A percentile compares a stretch with the other conserved stretches of the same genome.
These are phyloP conservation scores for Drosophila austrosaltans DNA, from an alignment of 2,888 invertebrate species.

Conservation along the genomic window DNA sequence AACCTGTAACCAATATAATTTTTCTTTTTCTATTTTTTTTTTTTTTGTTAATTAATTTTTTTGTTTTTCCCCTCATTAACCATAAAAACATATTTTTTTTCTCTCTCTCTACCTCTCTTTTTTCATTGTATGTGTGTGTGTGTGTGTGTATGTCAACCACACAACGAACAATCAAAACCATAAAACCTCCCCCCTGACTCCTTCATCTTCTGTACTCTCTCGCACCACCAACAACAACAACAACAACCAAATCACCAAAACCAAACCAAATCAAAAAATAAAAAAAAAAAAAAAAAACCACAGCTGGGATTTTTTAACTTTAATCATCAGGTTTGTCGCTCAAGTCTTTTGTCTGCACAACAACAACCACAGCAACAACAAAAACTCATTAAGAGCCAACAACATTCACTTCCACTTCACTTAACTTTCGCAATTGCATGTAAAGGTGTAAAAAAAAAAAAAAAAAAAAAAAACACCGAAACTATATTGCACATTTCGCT, in stretches of 20 bases:
- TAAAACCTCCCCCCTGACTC: conserved; percentile 6
- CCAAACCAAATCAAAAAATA: conserved; percentile 34
- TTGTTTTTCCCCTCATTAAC: background rate
- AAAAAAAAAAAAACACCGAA: conserved; percentile 21
- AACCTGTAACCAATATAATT: too few species aligned
- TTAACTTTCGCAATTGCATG: conserved; percentile 68
- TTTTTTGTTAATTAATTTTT: background rate
- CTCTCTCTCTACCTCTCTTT: conserved; percentile 20
- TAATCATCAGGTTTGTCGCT: conserved; percentile 83
- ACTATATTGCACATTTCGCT: conserved; percentile 71
- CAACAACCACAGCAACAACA: conserved; percentile 33
- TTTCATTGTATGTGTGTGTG: conserved; percentile 29
- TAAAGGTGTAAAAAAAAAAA: conserved; percentile 67
- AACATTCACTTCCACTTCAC: conserved; percentile 67
- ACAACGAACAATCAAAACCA: conserved; percentile 13
- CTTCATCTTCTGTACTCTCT: conserved; percentile 1
- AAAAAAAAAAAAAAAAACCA: conserved; percentile 48
- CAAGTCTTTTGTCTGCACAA: conserved; percentile 81
- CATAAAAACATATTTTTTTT: conserved; percentile 34
- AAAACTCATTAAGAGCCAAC: conserved; percentile 46
- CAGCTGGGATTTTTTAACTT: conserved; percentile 83
- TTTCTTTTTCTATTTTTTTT: background rate
- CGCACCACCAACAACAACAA: background rate
- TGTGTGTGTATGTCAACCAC: conserved; percentile 28
- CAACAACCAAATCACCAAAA: conserved; percentile 25